Conservation (phyloP, 2,888 invertebrate genomes). For the Pseudococcus longispinus region DNA sequence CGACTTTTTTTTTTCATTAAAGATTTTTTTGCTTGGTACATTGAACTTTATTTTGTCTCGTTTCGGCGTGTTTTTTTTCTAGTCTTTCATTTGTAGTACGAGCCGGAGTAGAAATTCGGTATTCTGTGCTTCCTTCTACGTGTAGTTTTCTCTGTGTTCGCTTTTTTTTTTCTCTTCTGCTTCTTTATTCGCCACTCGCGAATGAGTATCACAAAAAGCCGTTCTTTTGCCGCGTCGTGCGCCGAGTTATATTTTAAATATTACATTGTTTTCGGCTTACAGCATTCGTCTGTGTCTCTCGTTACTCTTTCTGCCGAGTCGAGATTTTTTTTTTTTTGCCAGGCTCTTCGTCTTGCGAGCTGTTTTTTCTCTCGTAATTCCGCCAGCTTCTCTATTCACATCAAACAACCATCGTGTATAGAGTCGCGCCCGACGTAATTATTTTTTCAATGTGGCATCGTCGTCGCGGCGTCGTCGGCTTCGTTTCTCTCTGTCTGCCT, state of each 20-base stretch:
- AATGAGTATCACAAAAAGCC: neutral
- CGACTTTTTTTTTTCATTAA: constrained; percentile 16
- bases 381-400: neutral
- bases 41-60: constrained; percentile 39
- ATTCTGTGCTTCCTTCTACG: neutral
- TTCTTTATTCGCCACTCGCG: neutral
- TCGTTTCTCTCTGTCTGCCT: neutral
- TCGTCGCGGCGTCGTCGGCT: neutral
- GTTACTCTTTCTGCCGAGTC: neutral
- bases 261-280: constrained; percentile 29
- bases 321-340: neutral
- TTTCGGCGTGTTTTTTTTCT: constrained; percentile 16
- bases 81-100: neutral
- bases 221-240: neutral
- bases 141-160: neutral
- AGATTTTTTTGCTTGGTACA: constrained; percentile 25
- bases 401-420: neutral
- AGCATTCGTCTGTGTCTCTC: neutral
- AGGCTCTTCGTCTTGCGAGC: neutral
- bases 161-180: neutral
- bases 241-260: constrained; percentile 20
- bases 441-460: neutral
- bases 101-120: neutral
- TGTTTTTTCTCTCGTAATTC: neutral
- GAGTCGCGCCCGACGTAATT: constrained; percentile 3